These are phyloP conservation scores for Tipula vernalis DNA, from an alignment of 2,888 invertebrate species.

Conservation along the genomic window DNA sequence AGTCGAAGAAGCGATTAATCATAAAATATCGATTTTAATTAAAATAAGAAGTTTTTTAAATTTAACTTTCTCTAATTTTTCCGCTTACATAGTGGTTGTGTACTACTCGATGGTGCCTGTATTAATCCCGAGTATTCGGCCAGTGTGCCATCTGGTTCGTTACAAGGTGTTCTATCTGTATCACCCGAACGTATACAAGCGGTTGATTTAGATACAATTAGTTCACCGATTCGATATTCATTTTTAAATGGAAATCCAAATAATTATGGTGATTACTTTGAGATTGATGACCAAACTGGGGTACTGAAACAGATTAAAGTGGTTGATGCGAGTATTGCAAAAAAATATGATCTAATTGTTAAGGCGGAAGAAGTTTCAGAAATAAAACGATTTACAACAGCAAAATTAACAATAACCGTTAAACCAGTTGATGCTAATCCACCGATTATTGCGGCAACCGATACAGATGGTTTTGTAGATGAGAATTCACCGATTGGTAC, in stretches of 20 bases:
- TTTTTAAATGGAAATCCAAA: conserved; percentile 71
- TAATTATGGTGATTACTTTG: conserved; percentile 66
- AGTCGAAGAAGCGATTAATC: conserved; percentile 9
- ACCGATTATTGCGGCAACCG: conserved; percentile 59
- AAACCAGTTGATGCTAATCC: conserved; percentile 80
- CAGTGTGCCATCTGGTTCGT: conserved; percentile 61
- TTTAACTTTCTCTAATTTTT: not conserved
- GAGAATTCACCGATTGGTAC: conserved; percentile 82
- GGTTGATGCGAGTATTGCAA: conserved; percentile 66
- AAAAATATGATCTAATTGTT: conserved; percentile 68
- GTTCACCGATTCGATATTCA: conserved; percentile 67
- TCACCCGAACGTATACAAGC: conserved; percentile 83
- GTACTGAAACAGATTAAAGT: conserved; percentile 68
- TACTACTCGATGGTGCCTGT: conserved; percentile 67
- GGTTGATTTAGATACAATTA: conserved; percentile 78
- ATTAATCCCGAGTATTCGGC: conserved; percentile 79
- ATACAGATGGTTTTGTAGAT: conserved; percentile 64
- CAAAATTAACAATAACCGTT: conserved; percentile 67
- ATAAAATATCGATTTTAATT: not conserved
- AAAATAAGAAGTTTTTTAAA: not conserved
- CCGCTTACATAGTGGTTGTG: conserved; percentile 45
- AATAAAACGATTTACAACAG: conserved; percentile 66
- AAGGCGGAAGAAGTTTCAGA: conserved; percentile 79
- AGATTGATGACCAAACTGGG: conserved; percentile 68
- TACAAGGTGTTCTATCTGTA: conserved; percentile 71